These are phyloP conservation scores for Phragmatobia fuliginosa DNA, from an alignment of 2,888 invertebrate species.

Conservation along the genomic window DNA sequence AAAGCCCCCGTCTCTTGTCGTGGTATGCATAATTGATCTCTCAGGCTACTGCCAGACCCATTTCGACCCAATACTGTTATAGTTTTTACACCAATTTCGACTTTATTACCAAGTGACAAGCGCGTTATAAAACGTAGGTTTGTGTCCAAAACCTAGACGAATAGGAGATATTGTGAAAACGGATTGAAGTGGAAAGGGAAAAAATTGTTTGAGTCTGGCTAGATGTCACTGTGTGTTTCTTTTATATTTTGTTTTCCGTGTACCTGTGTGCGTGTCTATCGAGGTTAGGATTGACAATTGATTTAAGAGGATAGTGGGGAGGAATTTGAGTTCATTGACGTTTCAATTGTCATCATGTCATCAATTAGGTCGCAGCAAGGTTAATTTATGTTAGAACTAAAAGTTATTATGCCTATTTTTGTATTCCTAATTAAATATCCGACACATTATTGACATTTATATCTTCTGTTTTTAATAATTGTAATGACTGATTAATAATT, in stretches of 20 bases:
- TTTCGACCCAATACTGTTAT: constrained; percentile 34
- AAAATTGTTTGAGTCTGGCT: constrained; percentile 52
- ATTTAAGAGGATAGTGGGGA: constrained; percentile 20
- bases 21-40: constrained; percentile 71
- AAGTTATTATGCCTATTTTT: neutral
- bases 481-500: too few relatives aligned
- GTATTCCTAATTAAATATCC: too few relatives aligned
- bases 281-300: constrained; percentile 43
- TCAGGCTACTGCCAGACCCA: constrained; percentile 53
- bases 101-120: constrained; percentile 38
- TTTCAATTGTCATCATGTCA: neutral
- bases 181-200: constrained; percentile 54
- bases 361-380: neutral
- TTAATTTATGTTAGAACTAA: neutral
- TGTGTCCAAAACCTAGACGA: constrained; percentile 44
- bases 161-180: constrained; percentile 56
- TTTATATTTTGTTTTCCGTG: neutral
- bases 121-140: constrained; percentile 7
- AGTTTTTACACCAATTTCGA: constrained; percentile 32
- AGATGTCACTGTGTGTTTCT: constrained; percentile 37
- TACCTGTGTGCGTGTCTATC: constrained; percentile 24
- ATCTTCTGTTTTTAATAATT: neutral
- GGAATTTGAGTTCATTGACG: neutral
- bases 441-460: neutral
- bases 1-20: constrained; percentile 61